Evolutionary conservation across 2,888 invertebrate species (phyloP), one percentile per base, ranked within the genome.

Genomic region (Acleris holmiana): DNA sequence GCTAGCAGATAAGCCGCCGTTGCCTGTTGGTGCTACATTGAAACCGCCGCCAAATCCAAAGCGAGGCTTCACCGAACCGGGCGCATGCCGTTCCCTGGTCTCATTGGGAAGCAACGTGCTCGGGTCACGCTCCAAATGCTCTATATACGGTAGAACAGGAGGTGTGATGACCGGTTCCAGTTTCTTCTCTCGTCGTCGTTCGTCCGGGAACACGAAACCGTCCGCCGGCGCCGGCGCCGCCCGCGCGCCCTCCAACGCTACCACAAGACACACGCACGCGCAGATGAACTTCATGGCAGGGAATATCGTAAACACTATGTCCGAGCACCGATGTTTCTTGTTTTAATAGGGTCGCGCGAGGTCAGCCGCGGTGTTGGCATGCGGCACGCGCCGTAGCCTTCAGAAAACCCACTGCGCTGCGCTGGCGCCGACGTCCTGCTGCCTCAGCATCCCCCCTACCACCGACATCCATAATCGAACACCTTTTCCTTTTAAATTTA

Each of bases 301-400:
- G 76, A 73, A 77, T 82, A 79, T 76, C 76, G 77, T 71, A 80
- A 81, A 85, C 77, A 88, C 91, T 91, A 89, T 84, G 82, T 72
- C 77, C 74, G 78, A 75, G 79, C 72, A 78, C 67, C 83, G 82
- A 76, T 75, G 88, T 85, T 81, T 87, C 85, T 87, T 81, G 89
- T 91, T 86, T 92, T 91, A 92, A 91, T 91, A 91, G 89, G 91
- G 86, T 86, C 82, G 85, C 66, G 71, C 89, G 89, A 91, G 91
- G 91, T 89, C 90, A 82, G 64, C 54, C 68, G 76, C 80, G 73
- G 81, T 78, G 89, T 91, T 92, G 89, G 91, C 92, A 92, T 92
- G 92, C 92, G 91, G 86, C 92, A 80, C 92, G 90, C 86, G 87
- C 82, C 88, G 80, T 90, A 91, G 92, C 92, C 92, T 91, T 92